Percentiles rank a stretch among this genome's conserved stretches.
Conservation (phyloP, 2,113 vertebrate species). For the Nothobranchius furzeri region DNA sequence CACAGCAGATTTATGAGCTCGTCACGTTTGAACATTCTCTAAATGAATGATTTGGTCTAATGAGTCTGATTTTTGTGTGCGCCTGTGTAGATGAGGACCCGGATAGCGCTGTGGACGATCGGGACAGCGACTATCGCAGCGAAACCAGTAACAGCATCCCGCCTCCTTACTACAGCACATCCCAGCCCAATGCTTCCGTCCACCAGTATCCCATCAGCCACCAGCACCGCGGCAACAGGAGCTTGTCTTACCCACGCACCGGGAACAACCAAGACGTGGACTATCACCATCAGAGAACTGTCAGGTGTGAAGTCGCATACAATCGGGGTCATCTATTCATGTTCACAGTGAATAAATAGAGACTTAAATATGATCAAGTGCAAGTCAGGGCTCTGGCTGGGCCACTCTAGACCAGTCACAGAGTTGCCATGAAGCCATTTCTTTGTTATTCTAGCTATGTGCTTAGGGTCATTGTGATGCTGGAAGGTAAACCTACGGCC, state of each 20-base stretch:
- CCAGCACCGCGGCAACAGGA: slow-evolving; percentile 83
- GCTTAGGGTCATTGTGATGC: too few relatives aligned
- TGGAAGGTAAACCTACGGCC: too few relatives aligned
- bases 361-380: too few relatives aligned
- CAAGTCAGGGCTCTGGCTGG: too few relatives aligned
- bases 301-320: slow-evolving; percentile 78
- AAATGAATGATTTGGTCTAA: slow-evolving; percentile 28
- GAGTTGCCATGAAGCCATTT: too few relatives aligned
- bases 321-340: too few relatives aligned
- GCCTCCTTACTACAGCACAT: slow-evolving; percentile 91
- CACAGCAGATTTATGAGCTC: slow-evolving; percentile 24
- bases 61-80: not conserved
- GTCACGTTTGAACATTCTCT: slow-evolving; percentile 42
- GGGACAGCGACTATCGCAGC: slow-evolving; percentile 97
- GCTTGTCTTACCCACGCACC: slow-evolving; percentile 85
- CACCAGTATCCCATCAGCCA: slow-evolving; percentile 95
- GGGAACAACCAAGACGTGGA: slow-evolving; percentile 84
- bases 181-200: slow-evolving; percentile 94
- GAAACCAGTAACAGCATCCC: slow-evolving; percentile 99
- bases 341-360: too few relatives aligned
- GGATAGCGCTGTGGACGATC: slow-evolving; percentile 93
- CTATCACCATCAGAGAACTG: slow-evolving; percentile 84
- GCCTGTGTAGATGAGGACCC: slow-evolving; percentile 86
- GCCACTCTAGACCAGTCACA: too few relatives aligned
- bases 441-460: too few relatives aligned